Percentiles rank a stretch among this genome's conserved stretches.
These are phyloP conservation scores for Ciconia stormi DNA, from an alignment of 2,113 vertebrate species.

Conservation along the genomic window DNA sequence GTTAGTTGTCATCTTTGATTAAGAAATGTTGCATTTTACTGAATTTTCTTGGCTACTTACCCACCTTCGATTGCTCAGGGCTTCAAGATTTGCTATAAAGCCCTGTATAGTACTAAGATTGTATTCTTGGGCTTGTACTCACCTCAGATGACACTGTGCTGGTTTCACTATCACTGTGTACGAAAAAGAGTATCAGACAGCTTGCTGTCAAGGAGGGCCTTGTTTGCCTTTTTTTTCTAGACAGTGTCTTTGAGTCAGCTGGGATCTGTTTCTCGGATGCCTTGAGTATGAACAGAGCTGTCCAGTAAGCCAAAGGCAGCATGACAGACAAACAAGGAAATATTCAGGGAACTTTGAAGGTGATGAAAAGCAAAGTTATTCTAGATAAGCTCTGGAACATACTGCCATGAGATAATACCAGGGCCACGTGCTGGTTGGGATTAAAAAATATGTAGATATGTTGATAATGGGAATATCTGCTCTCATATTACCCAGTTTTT, in stretches of 20 bases:
- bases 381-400: conserved; percentile 43
- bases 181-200: background rate
- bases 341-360: conserved; percentile 26
- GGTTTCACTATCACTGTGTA: background rate
- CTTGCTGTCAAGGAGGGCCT: background rate
- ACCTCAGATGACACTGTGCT: background rate
- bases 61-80: rapidly evolving
- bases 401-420: conserved; percentile 26
- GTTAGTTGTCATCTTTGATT: background rate
- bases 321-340: background rate
- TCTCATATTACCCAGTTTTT: conserved; percentile 37
- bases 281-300: background rate
- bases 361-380: conserved; percentile 51
- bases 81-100: background rate
- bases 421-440: conserved; percentile 12
- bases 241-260: background rate
- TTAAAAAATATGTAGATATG: conserved; percentile 47
- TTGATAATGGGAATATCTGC: conserved; percentile 52
- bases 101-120: background rate
- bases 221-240: background rate
- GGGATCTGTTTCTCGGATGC: background rate
- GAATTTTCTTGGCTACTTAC: background rate
- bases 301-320: background rate
- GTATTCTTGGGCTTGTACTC: background rate
- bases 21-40: background rate